Conservation (phyloP, 2,113 vertebrate species). For the Thunnus maccoyii region DNA sequence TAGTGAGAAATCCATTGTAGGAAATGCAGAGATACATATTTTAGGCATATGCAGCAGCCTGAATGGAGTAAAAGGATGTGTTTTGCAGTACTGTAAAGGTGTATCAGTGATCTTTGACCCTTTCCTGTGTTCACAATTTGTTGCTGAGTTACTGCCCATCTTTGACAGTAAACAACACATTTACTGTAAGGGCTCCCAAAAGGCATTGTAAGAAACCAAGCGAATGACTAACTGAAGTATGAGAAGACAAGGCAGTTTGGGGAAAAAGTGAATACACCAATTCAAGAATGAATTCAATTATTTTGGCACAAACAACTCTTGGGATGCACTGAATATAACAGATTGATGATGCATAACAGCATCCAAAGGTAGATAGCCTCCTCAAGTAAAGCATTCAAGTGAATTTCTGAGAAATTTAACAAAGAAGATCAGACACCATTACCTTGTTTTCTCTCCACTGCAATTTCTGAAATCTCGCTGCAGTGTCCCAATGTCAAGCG, state of each 20-base stretch:
- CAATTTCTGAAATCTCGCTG: slow-evolving; percentile 32
- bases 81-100: not conserved
- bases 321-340: slow-evolving; percentile 17
- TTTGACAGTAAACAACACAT: slow-evolving; percentile 34
- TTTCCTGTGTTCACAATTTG: slow-evolving; percentile 3
- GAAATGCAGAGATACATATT: not conserved
- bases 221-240: slow-evolving; percentile 18
- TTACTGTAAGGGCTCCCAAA: not conserved
- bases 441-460: not conserved
- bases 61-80: not conserved
- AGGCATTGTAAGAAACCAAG: slow-evolving; percentile 21
- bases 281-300: slow-evolving; percentile 42
- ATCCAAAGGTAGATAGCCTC: not conserved
- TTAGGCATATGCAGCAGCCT: not conserved
- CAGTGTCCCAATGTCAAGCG: slow-evolving; percentile 30
- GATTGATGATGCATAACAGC: slow-evolving; percentile 21
- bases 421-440: slow-evolving; percentile 4
- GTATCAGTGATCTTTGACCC: slow-evolving; percentile 23
- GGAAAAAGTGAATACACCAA: not conserved
- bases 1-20: not conserved
- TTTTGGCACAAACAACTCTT: slow-evolving; percentile 16
- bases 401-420: slow-evolving; percentile 3
- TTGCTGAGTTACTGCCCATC: not conserved
- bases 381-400: not conserved
- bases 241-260: slow-evolving; percentile 20